A percentile compares a stretch with the other conserved stretches of the same genome.
Conservation (phyloP, 2,888 invertebrate species). For the Apamea sordens region DNA sequence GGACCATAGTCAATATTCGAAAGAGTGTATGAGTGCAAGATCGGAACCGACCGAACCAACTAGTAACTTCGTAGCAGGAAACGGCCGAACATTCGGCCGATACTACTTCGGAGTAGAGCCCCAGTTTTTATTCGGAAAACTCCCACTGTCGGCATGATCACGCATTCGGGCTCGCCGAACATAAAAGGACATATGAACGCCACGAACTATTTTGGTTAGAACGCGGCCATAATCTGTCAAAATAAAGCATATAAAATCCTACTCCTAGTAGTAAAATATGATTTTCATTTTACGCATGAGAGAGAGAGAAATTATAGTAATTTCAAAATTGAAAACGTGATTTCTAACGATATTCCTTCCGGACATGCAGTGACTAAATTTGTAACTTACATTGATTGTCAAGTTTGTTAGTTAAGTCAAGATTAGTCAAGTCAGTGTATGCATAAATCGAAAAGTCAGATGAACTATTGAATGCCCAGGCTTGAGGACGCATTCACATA, state of each 20-base stretch:
- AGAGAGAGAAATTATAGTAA: no score
- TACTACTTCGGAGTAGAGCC: no score
- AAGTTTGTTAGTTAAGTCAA: neutral
- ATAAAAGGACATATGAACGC: neutral
- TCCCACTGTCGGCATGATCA: neutral
- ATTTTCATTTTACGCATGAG: neutral
- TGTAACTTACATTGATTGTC: neutral
- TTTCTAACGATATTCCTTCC: neutral
- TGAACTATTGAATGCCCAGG: neutral
- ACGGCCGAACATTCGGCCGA: no score
- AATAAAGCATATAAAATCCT: conserved; percentile 7
- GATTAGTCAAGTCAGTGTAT: no score
- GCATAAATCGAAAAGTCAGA: neutral
- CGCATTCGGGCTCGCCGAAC: neutral
- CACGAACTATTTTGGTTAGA: neutral
- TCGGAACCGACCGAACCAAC: no score
- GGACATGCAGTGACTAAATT: neutral
- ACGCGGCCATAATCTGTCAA: neutral
- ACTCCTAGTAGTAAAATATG: neutral
- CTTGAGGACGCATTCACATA: neutral
- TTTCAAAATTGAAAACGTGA: neutral
- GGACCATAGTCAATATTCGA: no score
- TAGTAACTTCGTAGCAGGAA: no score
- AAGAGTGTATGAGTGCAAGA: no score
- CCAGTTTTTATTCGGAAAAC: neutral